Evolutionary conservation across 2,797 vertebrate genomes (phyloP).

Genomic region (Pseudochirops cupreus): DNA sequence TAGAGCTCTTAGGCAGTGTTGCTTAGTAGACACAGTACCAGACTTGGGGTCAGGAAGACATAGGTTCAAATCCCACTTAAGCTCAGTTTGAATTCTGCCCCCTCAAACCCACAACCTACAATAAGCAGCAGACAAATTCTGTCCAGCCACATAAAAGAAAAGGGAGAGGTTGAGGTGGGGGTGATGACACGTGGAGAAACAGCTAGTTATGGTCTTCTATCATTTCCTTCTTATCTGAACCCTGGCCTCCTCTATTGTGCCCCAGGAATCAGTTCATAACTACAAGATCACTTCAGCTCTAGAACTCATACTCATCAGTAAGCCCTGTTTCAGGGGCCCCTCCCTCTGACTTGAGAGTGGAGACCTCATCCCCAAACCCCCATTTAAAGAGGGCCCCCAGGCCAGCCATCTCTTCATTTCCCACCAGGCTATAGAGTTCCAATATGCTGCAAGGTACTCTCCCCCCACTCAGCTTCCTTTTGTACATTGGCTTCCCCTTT

Average conservation of each 20-base stretch:
- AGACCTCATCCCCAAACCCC: neutral
- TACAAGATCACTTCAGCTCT: neutral
- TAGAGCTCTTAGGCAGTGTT: neutral
- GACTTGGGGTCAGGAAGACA: neutral
- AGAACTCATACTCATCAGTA: neutral
- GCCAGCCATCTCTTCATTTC: neutral
- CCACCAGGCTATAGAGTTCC: neutral
- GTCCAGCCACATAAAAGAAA: neutral
- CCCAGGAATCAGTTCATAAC: neutral
- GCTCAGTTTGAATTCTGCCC: neutral
- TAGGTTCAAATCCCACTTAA: neutral
- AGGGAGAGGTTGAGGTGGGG: neutral
- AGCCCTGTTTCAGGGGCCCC: neutral
- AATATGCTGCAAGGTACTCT: neutral
- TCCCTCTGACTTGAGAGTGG: neutral
- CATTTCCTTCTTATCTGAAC: neutral
- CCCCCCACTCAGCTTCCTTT: neutral
- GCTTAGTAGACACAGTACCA: neutral
- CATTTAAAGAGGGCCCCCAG: neutral
- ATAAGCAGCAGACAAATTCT: neutral
- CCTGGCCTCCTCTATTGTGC: neutral
- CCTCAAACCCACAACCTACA: neutral
- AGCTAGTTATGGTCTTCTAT: neutral
- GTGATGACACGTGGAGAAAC: neutral
- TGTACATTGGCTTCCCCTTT: neutral